These are phyloP conservation scores for Coelopa frigida DNA, from an alignment of 1,140 invertebrate species.

Conservation along the genomic window DNA sequence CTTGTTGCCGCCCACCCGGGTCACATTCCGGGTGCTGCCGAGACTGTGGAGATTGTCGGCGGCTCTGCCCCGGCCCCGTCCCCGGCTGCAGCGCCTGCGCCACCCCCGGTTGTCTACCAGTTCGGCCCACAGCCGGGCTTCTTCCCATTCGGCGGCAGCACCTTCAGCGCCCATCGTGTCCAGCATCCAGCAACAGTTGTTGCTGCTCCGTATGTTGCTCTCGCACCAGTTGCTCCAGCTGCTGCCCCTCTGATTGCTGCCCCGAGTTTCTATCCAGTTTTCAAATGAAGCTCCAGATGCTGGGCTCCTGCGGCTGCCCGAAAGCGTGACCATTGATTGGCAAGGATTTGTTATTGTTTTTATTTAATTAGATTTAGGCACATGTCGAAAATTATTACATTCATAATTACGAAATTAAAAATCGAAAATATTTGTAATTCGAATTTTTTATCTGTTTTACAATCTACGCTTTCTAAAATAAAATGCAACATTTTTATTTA, in stretches of 20 bases:
- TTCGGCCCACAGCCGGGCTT: slow-evolving; percentile 3
- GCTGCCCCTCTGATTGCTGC: slow-evolving; percentile 9
- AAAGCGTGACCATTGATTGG: no score
- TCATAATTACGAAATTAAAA: no score
- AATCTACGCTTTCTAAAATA: no score
- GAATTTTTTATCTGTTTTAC: slow-evolving; percentile 3
- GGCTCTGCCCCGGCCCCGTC: slow-evolving; percentile 10
- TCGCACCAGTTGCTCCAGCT: slow-evolving; percentile 7
- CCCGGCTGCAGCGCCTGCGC: slow-evolving; percentile 12
- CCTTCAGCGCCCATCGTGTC: slow-evolving; percentile 12
- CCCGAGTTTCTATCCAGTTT: not conserved
- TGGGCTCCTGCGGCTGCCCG: no score
- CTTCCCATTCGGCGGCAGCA: slow-evolving; percentile 19
- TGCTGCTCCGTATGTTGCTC: not conserved
- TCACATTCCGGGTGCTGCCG: slow-evolving; percentile 22
- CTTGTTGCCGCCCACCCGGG: slow-evolving; percentile 12
- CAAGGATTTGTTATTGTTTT: no score
- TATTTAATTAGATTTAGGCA: no score
- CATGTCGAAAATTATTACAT: no score
- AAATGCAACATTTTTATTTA: no score
- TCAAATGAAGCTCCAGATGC: slow-evolving; percentile 1
- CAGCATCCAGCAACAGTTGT: not conserved
- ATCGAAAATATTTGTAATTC: slow-evolving; percentile 1
- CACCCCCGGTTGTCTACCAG: slow-evolving; percentile 3
- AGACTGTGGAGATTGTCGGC: slow-evolving; percentile 26